Evolutionary conservation across 2,113 vertebrate species (phyloP).

Genomic region (Pluvianellus socialis): DNA sequence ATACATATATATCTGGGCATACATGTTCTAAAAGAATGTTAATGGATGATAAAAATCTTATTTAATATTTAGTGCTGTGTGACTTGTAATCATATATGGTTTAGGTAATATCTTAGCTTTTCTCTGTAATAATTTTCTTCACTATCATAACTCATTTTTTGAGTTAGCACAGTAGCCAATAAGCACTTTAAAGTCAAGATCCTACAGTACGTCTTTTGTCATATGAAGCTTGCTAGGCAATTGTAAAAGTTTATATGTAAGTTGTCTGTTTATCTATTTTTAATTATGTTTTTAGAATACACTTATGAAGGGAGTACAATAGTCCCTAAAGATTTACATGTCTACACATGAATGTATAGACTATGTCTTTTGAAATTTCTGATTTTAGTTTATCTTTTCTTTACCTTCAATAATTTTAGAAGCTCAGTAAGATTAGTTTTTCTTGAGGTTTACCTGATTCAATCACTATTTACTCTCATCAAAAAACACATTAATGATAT

Average conservation of each 20-base stretch:
- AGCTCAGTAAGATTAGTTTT: not conserved
- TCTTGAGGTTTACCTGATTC: not conserved
- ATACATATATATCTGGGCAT: not conserved
- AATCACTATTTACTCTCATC: not conserved
- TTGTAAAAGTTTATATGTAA: not conserved
- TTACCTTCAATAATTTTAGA: not conserved
- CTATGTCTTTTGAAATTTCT: not conserved
- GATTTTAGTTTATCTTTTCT: not conserved
- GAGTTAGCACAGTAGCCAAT: not conserved
- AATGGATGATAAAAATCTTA: not conserved
- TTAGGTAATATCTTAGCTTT: not conserved
- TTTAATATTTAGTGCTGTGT: not conserved
- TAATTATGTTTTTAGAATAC: not conserved
- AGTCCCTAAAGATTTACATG: not conserved
- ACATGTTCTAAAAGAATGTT: not conserved
- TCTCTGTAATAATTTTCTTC: not conserved
- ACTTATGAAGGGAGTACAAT: not conserved
- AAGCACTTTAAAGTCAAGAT: not conserved
- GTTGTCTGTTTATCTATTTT: not conserved
- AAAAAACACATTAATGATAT: not conserved
- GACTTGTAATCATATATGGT: not conserved
- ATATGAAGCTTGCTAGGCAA: not conserved
- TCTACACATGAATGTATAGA: not conserved
- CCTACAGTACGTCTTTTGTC: not conserved
- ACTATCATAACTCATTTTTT: not conserved